phyloP scores from a whole-genome alignment of 2,888 invertebrate genomes.

The Trichopoda pennipes region DNA sequence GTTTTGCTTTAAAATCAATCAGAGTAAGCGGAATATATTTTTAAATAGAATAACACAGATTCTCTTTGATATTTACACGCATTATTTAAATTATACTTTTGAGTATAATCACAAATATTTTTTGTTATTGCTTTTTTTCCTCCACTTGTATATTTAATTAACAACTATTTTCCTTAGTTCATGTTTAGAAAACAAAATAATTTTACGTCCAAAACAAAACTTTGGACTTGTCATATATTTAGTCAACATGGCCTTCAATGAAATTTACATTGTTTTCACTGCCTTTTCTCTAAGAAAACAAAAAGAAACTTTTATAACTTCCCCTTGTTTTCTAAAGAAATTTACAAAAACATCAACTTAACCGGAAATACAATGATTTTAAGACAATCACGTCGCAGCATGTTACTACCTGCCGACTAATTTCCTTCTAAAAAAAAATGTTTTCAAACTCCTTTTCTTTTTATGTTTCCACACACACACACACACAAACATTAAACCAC shows the following conservation, averaged over 20 bases:
- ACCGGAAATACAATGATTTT: constrained; percentile 49
- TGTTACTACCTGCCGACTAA: constrained; percentile 14
- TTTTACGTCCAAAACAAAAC: constrained; percentile 4
- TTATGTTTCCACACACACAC: background rate
- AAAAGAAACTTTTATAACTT: constrained; percentile 18
- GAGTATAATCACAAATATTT: background rate
- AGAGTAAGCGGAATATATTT: too few relatives aligned
- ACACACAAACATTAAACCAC: constrained; percentile 19
- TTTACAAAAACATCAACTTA: constrained; percentile 43
- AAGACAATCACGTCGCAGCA: constrained; percentile 45
- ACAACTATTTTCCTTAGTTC: background rate
- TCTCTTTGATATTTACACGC: too few relatives aligned
- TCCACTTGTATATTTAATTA: background rate
- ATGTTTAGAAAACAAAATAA: background rate
- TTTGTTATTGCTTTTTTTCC: background rate
- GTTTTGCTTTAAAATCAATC: too few relatives aligned
- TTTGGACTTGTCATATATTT: constrained; percentile 36
- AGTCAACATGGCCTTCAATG: constrained; percentile 34
- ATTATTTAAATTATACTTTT: background rate
- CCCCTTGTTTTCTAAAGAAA: constrained; percentile 6
- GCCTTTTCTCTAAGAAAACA: background rate
- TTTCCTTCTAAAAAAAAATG: constrained; percentile 1
- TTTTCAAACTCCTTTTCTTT: constrained; percentile 7
- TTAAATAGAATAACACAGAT: too few relatives aligned
- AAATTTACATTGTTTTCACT: constrained; percentile 1